Base-by-base conservation (phyloP, 2,113 vertebrate species). In the Glareola pratincola region DNA sequence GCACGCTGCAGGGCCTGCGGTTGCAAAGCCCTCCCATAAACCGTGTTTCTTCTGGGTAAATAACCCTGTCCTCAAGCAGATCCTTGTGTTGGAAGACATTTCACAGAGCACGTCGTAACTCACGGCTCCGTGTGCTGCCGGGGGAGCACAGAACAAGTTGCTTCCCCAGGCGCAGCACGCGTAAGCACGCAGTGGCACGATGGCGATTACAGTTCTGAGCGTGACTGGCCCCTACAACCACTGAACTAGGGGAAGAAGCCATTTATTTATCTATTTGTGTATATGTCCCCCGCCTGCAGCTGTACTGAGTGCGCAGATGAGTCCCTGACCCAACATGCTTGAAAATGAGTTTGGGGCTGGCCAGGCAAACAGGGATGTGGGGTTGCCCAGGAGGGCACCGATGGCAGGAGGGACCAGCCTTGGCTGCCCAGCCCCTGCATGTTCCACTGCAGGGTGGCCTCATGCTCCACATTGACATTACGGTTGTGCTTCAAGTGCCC, bases 391-490 rank as follows among this genome's bases (percentile, higher is more conserved):
- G 48, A 64, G 36, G 13, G 32, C 43, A 71, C 66, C 0, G 0
- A n/a, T 2, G 3, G 12, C 39, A 83, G 41, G 16, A 71, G 67
- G 15, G 32, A 51, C 22, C 34, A 45, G 36, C 10, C 15, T 26
- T 2, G 1, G 11, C 51, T 78, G 32, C 43, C 22, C 41, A 54
- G 22, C 27, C 27, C 17, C 47, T 45, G 39, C 1, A 0, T 1
- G 0, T 51, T 36, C 22, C 0, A 1, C 41, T 8, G 39, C 0
- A 1, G 39, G 20, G 48, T 1, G 0, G 59, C 59, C 47, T 43
- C 0, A 0, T 36, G 20, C 27, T 80, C 30, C 1, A 1, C 30
- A 12, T 21, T 53, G 64, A 34, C 48, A 8, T 18, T 57, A 12
- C 26, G 30, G 8, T 26, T 37, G 37, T 54, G 26, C 41, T 60